Conservation (phyloP, 1,140 invertebrate genomes). For the Cydia amplana region DNA sequence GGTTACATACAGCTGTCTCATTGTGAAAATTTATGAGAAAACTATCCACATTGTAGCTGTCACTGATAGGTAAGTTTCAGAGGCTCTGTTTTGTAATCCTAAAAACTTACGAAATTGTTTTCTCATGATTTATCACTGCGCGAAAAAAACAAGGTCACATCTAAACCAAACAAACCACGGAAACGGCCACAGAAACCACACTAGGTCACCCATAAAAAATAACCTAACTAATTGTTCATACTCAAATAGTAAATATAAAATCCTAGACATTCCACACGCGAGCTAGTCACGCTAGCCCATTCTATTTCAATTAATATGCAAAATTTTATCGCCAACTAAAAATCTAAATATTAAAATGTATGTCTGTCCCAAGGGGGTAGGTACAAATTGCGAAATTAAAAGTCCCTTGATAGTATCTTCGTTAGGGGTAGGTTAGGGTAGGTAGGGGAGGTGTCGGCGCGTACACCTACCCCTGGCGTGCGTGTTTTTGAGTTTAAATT, state of each 20-base stretch:
- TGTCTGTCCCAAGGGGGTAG: slow-evolving; percentile 39
- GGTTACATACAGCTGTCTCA: too few relatives aligned
- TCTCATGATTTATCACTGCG: neutral
- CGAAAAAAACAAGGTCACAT: too few relatives aligned
- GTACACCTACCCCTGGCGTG: slow-evolving; percentile 36
- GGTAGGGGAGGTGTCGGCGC: slow-evolving; percentile 27
- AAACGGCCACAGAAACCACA: neutral
- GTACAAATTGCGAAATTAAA: slow-evolving; percentile 68
- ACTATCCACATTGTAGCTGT: too few relatives aligned
- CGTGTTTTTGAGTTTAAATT: slow-evolving; percentile 28
- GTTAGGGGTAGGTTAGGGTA: slow-evolving; percentile 20
- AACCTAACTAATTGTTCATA: slow-evolving; percentile 14
- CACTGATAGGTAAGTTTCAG: too few relatives aligned
- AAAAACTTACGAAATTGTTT: too few relatives aligned
- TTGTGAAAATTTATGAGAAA: too few relatives aligned
- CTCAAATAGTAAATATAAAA: slow-evolving; percentile 1
- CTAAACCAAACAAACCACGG: neutral
- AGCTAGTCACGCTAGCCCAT: slow-evolving; percentile 11
- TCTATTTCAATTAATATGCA: slow-evolving; percentile 28
- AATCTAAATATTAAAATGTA: slow-evolving; percentile 49
- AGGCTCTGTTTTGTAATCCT: too few relatives aligned
- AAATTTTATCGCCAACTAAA: slow-evolving; percentile 46
- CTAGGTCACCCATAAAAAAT: neutral
- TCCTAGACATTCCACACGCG: slow-evolving; percentile 6
- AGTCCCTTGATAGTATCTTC: slow-evolving; percentile 57